Percentiles rank a stretch among this genome's conserved stretches.
Conservation (phyloP, 2,888 invertebrate genomes). For the Euspilapteryx auroguttella region DNA sequence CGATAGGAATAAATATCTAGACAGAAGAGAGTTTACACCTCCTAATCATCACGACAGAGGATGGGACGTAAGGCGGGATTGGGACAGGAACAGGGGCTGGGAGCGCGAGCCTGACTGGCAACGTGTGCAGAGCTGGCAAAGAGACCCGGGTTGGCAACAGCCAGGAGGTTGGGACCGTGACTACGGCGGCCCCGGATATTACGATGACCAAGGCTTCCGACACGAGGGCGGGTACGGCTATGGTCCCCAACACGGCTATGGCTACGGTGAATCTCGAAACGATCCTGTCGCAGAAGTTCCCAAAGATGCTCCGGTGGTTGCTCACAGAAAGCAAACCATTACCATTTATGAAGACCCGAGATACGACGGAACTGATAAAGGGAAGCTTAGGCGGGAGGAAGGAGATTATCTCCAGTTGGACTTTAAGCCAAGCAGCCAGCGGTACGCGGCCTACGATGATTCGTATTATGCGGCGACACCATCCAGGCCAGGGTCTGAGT, state of each 20-base stretch:
- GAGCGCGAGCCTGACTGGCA: conserved; percentile 8
- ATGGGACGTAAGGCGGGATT: conserved; percentile 26
- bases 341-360: conserved; percentile 56
- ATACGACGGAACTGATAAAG: conserved; percentile 36
- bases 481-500: conserved; percentile 30
- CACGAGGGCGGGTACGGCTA: conserved; percentile 43
- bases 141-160: conserved; percentile 17
- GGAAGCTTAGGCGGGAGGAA: conserved; percentile 33
- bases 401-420: conserved; percentile 45
- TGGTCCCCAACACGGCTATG: conserved; percentile 36
- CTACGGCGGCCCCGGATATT: conserved; percentile 41
- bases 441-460: conserved; percentile 47
- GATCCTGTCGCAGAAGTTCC: conserved; percentile 32
- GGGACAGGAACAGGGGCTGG: conserved; percentile 13
- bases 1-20: conserved; percentile 32
- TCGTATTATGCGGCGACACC: conserved; percentile 30
- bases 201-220: conserved; percentile 36
- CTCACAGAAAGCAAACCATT: conserved; percentile 48
- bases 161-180: conserved; percentile 25
- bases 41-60: conserved; percentile 31
- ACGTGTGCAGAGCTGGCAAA: conserved; percentile 13
- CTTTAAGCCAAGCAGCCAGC: conserved; percentile 41
- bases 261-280: conserved; percentile 36
- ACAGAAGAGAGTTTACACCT: conserved; percentile 24
- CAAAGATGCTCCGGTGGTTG: conserved; percentile 33